Evolutionary conservation across 2,888 invertebrate species (phyloP), one percentile per base, ranked within the genome.

Genomic region (Pseudoips prasinana): DNA sequence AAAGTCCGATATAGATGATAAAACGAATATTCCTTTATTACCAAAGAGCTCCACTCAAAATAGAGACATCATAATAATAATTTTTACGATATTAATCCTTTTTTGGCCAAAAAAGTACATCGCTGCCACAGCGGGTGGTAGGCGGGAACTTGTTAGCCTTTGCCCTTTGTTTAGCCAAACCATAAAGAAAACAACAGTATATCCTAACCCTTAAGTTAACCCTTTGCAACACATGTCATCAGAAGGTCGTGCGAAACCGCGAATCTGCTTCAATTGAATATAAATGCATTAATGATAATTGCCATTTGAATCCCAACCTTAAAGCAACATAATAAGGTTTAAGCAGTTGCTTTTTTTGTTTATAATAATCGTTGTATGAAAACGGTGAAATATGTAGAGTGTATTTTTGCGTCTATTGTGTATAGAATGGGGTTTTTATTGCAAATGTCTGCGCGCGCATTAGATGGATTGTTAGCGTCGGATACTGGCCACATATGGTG

Each of bases 131-230:
- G 77, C 82, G 71, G 81, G 82, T 51, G 76, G 68, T 59, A 61
- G 76, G 79, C 76, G 77, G 70, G 75, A 73, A 73, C 79, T 74
- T 74, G 80, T 76, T 69, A 70, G 74, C 80, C 81, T 78, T 78
- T 80, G 72, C 73, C 75, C 82, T 71, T 60, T 67, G 66, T 71
- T 79, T 70, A 58, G 53, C 33, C 57, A 63, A 66, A 67, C 69
- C 70, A 79, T 76, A 79, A 76, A 80, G 75, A 79, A 81, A 83
- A 82, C 82, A 83, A 74, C 73, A 64, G 61, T 66, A 67, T 67
- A 67, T 67, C 71, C 69, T 72, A 73, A 76, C 82, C 80, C 77
- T 66, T 53, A 57, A 64, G 43, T 70, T 76, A 81, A 78, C 83
- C 83, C 81, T 78, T 78, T 62, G 53, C 63, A 55, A 60, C 82